Percentiles rank a stretch among this genome's conserved stretches.
Evolutionary conservation across 2,888 invertebrate species (phyloP).

Genomic region (Cetonia aurata): DNA sequence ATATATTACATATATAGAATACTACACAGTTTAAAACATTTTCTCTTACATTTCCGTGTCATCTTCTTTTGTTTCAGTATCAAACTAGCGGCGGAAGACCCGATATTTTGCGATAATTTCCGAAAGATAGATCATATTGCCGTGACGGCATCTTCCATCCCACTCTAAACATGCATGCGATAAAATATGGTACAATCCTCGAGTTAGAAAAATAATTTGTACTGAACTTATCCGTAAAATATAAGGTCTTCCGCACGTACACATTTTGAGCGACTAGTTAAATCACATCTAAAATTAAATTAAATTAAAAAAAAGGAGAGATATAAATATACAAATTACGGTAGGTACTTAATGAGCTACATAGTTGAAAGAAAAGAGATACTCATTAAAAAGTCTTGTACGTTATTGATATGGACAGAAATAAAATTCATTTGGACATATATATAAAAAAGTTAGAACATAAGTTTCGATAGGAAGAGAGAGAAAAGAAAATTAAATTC

Average conservation of each 20-base stretch:
- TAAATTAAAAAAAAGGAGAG: slow-evolving; percentile 51
- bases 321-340: slow-evolving; percentile 41
- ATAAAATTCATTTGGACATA: too few species aligned
- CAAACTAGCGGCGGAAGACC: slow-evolving; percentile 44
- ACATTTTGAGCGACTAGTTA: slow-evolving; percentile 64
- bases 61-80: slow-evolving; percentile 37
- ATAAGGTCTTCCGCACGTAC: slow-evolving; percentile 46
- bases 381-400: too few species aligned
- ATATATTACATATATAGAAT: slow-evolving; percentile 54
- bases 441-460: too few species aligned
- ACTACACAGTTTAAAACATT: slow-evolving; percentile 37
- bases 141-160: slow-evolving; percentile 24
- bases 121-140: slow-evolving; percentile 27
- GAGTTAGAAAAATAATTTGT: slow-evolving; percentile 56
- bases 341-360: slow-evolving; percentile 14
- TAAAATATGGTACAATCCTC: not conserved
- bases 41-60: not conserved
- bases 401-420: too few species aligned
- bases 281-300: slow-evolving; percentile 62
- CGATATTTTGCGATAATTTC: slow-evolving; percentile 34
- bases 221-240: slow-evolving; percentile 46
- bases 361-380: slow-evolving; percentile 13
- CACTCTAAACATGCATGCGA: slow-evolving; percentile 49
- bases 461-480: too few species aligned
- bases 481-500: slow-evolving; percentile 3